A percentile compares a stretch with the other conserved stretches of the same genome.
Evolutionary conservation across 2,797 vertebrate genomes (phyloP).

Genomic region (Parauchenoglanis punctatus): DNA sequence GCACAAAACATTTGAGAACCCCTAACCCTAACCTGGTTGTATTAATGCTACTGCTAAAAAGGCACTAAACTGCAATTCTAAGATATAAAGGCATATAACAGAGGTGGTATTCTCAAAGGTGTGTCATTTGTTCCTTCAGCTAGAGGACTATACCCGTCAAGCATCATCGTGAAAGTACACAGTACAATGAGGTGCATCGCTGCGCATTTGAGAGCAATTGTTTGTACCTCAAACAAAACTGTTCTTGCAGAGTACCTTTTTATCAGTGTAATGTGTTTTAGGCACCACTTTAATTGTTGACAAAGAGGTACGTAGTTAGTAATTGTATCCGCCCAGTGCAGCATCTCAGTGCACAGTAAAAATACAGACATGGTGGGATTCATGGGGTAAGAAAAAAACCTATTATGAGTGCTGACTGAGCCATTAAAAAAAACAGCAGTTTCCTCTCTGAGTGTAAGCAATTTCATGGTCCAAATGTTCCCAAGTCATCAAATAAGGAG

Average conservation of each 20-base stretch:
- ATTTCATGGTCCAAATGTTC: constrained; percentile 19
- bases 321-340: not conserved
- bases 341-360: not conserved
- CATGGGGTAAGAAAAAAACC: not conserved
- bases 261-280: not conserved
- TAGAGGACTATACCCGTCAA: not conserved
- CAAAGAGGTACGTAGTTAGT: not conserved
- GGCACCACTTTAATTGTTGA: not conserved
- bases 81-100: not conserved
- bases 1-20: not conserved
- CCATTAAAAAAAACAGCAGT: not conserved
- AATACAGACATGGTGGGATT: not conserved
- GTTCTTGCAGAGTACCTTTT: not conserved
- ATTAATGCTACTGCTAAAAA: not conserved
- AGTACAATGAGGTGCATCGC: not conserved
- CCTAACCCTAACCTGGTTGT: too few species aligned
- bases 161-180: not conserved
- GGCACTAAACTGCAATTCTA: not conserved
- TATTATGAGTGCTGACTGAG: constrained; percentile 10
- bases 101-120: not conserved
- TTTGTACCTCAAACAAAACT: not conserved
- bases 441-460: constrained; percentile 20
- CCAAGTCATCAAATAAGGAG: constrained; percentile 24
- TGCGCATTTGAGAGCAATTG: not conserved
- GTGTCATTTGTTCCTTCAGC: not conserved